Conservation (phyloP, 1,140 invertebrate genomes). For the Marisa cornuarietis region DNA sequence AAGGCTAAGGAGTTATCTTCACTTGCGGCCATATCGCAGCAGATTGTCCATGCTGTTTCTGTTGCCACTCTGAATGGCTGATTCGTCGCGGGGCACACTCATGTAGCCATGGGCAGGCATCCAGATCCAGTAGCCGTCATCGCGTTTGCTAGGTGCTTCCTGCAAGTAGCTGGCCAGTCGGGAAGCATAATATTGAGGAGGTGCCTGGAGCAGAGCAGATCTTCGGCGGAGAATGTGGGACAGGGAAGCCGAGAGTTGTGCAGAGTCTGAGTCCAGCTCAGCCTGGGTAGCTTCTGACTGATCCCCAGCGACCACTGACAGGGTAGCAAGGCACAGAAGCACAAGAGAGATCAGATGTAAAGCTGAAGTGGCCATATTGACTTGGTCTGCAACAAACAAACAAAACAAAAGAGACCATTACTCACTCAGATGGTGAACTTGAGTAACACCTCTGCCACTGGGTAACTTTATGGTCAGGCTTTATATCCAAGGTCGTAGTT, state of each 20-base stretch:
- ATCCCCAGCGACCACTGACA: background rate
- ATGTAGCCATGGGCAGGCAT: conserved; percentile 62
- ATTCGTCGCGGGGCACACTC: conserved; percentile 43
- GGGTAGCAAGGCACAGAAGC: conserved; percentile 4
- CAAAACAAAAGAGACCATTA: too few relatives aligned
- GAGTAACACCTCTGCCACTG: too few relatives aligned
- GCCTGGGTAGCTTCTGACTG: conserved; percentile 10
- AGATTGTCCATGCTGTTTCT: conserved; percentile 41
- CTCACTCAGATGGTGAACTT: too few relatives aligned
- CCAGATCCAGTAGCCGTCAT: conserved; percentile 55
- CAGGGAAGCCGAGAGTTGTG: conserved; percentile 19
- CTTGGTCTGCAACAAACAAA: too few relatives aligned
- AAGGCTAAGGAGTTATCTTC: background rate
- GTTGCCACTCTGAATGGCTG: conserved; percentile 15
- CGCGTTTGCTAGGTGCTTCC: conserved; percentile 36
- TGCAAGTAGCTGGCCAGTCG: conserved; percentile 37
- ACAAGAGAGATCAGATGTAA: background rate
- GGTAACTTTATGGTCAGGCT: too few relatives aligned
- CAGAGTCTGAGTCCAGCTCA: conserved; percentile 16
- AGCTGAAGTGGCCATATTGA: conserved; percentile 2
- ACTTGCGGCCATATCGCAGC: conserved; percentile 47
- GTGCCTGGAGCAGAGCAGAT: conserved; percentile 33
- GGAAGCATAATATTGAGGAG: conserved; percentile 41
- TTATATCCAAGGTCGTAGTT: too few relatives aligned
- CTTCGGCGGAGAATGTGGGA: conserved; percentile 25